Percentiles rank a stretch among this genome's conserved stretches.
These are phyloP conservation scores for Acleris emargana DNA, from an alignment of 2,888 invertebrate genomes.

Conservation along the genomic window DNA sequence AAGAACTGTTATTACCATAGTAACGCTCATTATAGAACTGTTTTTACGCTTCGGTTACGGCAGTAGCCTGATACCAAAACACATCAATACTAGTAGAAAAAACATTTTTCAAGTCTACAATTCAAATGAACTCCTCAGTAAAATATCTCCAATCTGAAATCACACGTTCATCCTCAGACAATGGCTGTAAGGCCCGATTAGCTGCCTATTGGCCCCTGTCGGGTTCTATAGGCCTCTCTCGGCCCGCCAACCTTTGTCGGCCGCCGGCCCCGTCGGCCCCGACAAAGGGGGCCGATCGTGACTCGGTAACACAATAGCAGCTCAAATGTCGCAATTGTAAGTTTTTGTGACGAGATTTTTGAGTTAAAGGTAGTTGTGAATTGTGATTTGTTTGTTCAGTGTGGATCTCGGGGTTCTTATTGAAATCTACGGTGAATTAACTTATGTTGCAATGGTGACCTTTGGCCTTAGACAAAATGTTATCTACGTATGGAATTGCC, in stretches of 20 bases:
- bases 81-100: neutral
- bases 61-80: too few relatives aligned
- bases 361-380: too few relatives aligned
- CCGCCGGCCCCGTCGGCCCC: too few relatives aligned
- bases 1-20: too few relatives aligned
- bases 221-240: conserved; percentile 3
- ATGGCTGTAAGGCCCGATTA: conserved; percentile 16
- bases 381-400: too few relatives aligned
- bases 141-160: neutral
- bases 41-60: too few relatives aligned
- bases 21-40: too few relatives aligned
- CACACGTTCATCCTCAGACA: conserved; percentile 17
- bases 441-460: too few relatives aligned
- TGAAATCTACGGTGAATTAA: too few relatives aligned
- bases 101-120: neutral
- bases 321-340: neutral
- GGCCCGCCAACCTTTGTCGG: conserved; percentile 7
- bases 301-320: neutral
- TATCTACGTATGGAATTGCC: too few relatives aligned
- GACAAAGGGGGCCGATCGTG: conserved; percentile 5
- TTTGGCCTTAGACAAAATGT: too few relatives aligned
- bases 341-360: neutral
- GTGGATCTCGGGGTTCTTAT: too few relatives aligned
- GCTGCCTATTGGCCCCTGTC: conserved; percentile 4
- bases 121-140: neutral